Base-by-base conservation (phyloP, 2,113 vertebrate species). In the Odocoileus virginianus region DNA sequence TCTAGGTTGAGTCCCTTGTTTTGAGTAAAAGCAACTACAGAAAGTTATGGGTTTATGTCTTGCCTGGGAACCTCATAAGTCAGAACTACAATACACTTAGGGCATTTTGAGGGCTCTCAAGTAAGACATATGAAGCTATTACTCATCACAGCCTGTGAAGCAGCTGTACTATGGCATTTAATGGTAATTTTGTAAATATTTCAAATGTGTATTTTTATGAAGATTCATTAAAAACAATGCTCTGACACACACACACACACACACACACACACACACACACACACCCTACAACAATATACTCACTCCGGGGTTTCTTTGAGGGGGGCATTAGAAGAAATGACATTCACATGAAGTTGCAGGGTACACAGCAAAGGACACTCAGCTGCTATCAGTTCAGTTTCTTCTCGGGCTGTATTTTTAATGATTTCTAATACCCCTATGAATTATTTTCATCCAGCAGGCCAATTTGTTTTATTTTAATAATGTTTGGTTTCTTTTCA, bases 401-500 rank as follows among this genome's bases (percentile, higher is more conserved):
- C 81, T 97, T 50, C 47, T 97, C 19, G 60, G 27, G 43, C 91
- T 96, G 45, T 91, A 92, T 94, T 96, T 96, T 95, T 91, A 74
- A 94, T 92, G 76, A 12, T 88, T 97, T 89, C 93, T 94, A 97
- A 97, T 89, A 55, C n/a, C n/a, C 81, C 17, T 89, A 58, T 94
- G 76, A 94, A 82, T 97, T 96, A 94, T 86, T 97, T 98, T 98
- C 94, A 93, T 97, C 76, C 81, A 83, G 8, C 11, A 67, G n/a
- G 55, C 17, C 89, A 89, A 90, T 90, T 94, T 87, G 28, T 97
- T 96, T 93, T 94, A 86, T 89, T 97, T 95, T 89, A 97, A 96
- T 91, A 94, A 54, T 97, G 95, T 95, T 96, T 97, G 67, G 55
- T 95, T 97, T 98, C 55, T 94, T 92, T 84, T 86, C 54, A 96